These are phyloP conservation scores for Eupithecia vulgata DNA, from an alignment of 2,888 invertebrate species.

Conservation along the genomic window DNA sequence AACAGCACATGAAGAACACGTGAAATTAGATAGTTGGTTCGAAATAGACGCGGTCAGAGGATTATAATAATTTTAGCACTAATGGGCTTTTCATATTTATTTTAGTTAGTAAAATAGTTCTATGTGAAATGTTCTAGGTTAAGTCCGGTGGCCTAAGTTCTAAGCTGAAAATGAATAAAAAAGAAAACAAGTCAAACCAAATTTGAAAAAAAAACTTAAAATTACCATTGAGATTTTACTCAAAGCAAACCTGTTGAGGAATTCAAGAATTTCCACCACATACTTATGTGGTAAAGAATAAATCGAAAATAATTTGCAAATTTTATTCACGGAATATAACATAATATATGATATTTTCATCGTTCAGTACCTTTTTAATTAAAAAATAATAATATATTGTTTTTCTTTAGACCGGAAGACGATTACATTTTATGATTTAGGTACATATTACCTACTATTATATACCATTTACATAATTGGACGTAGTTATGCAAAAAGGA, in stretches of 20 bases:
- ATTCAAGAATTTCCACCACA: slow-evolving; percentile 19
- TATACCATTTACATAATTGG: no score
- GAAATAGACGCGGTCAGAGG: no score
- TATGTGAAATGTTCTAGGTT: background rate
- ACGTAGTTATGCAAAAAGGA: no score
- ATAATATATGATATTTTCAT: background rate
- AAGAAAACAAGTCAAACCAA: slow-evolving; percentile 7
- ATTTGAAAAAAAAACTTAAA: slow-evolving; percentile 18
- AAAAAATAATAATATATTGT: no score
- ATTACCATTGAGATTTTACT: slow-evolving; percentile 22
- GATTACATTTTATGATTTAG: no score
- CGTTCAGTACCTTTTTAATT: no score
- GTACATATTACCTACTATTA: no score
- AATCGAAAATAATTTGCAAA: background rate
- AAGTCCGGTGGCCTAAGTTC: background rate
- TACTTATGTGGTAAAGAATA: background rate
- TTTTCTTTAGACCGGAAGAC: no score
- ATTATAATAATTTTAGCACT: no score
- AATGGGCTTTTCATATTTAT: background rate
- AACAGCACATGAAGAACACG: no score
- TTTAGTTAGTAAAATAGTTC: background rate
- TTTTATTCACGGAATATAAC: background rate
- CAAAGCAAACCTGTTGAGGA: slow-evolving; percentile 22
- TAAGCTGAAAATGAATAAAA: background rate
- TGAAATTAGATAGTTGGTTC: no score